phyloP scores from a whole-genome alignment of 2,797 vertebrate species.

The Emys orbicularis region DNA sequence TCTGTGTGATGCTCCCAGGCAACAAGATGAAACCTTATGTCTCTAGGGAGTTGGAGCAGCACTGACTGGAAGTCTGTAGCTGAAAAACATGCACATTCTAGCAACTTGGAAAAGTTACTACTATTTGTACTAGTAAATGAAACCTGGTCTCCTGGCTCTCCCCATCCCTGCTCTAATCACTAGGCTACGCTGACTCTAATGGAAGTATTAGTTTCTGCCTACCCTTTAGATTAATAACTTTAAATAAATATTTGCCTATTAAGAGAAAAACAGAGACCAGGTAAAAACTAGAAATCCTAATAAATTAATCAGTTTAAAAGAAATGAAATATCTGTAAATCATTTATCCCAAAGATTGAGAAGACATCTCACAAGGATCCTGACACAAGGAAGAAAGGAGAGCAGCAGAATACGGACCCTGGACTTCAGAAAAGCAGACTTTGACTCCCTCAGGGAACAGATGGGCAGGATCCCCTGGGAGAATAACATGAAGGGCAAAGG shows the following conservation, averaged over 20 bases:
- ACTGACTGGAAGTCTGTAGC: not conserved
- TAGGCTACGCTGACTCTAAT: not conserved
- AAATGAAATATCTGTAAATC: not conserved
- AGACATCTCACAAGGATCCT: not conserved
- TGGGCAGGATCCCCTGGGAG: too few species aligned
- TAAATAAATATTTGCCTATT: not conserved
- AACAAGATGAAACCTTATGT: not conserved
- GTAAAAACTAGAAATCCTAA: not conserved
- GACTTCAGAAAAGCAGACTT: too few species aligned
- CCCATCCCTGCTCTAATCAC: fast-evolving
- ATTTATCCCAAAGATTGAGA: not conserved
- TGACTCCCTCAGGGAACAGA: too few species aligned
- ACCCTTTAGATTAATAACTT: not conserved
- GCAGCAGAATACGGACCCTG: too few species aligned
- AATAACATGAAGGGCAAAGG: too few species aligned
- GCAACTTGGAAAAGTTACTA: not conserved
- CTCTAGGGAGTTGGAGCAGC: not conserved
- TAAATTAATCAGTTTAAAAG: not conserved
- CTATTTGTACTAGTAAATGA: not conserved
- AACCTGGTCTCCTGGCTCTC: not conserved
- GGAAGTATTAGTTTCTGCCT: not conserved
- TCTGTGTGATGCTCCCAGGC: not conserved
- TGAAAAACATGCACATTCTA: not conserved
- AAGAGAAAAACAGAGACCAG: not conserved
- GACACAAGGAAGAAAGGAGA: too few species aligned